Base-by-base conservation (phyloP, 2,113 vertebrate genomes). In the Apteryx mantelli region DNA sequence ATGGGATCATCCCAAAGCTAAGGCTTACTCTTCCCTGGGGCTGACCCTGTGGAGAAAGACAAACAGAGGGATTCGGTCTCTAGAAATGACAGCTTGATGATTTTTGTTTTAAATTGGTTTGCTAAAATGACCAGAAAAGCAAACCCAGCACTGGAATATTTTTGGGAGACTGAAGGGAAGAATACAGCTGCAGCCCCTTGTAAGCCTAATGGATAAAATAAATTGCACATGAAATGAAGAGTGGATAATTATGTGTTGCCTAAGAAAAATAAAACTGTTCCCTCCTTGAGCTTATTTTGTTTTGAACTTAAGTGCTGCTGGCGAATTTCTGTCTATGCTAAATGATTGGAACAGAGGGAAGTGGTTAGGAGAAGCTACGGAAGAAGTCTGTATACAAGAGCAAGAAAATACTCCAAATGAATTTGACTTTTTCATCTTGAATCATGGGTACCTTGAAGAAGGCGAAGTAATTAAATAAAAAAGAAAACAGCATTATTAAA, bases 191-290 rank as follows among this genome's bases (percentile, higher is more conserved):
- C 89, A 97, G 55, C n/a, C 71, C 85, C 85, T 94, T 86, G 38
- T 40, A 64, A 81, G 38, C 46, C 8, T 93, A 96, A 94, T 69
- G 58, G 71, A 60, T 30, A 80, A 94, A 93, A 88, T 30, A 81
- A 64, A 71, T 88, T 89, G 66, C 32, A 7, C 53, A 65, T 26
- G 64, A 93, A 82, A 75, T 7, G 16, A 94, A 75, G 52, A 93
- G 68, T 56, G 76, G 85, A 95, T 95, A 95, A 96, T 95, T 95
- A 95, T 81, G 60, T 93, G 79, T 94, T 96, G 89, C 89, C 82
- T 88, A 86, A 88, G 85, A 89, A 91, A 89, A 78, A 64, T 53
- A 68, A 88, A 91, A 88, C 56, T 86, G 3, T 52, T 88, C 79
- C 71, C 76, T 96, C 64, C 32, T 88, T 82, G n/a, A 86, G 75